Conservation (phyloP, 1,140 invertebrate species). For the Brachionus rubens region DNA sequence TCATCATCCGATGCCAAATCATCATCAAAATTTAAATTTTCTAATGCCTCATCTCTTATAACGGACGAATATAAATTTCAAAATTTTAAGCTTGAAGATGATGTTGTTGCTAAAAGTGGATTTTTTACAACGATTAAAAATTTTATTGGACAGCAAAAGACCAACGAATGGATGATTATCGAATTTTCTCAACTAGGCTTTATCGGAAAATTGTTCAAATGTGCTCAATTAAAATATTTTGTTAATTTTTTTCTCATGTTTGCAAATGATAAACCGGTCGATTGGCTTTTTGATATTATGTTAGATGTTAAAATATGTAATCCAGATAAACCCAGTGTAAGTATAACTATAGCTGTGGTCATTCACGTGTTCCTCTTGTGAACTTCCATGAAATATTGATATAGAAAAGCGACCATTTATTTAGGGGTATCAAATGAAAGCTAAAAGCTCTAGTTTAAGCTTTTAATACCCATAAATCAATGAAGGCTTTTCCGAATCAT, state of each 20-base stretch:
- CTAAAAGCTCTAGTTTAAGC: no score
- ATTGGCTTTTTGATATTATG: constrained; percentile 78
- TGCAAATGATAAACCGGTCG: constrained; percentile 90
- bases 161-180: constrained; percentile 82
- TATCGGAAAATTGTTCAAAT: constrained; percentile 80
- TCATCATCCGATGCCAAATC: no score
- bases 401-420: no score
- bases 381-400: no score
- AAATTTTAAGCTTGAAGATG: constrained; percentile 88
- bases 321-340: constrained; percentile 59
- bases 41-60: no score
- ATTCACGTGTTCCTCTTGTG: no score
- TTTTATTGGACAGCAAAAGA: constrained; percentile 74
- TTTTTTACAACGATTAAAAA: constrained; percentile 83
- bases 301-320: constrained; percentile 75
- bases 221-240: constrained; percentile 78
- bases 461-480: no score
- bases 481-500: no score
- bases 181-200: constrained; percentile 81
- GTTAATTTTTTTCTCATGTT: constrained; percentile 91
- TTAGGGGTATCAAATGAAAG: no score
- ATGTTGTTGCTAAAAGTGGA: constrained; percentile 78
- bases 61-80: no score
- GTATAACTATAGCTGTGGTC: no score
- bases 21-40: no score